A percentile compares a stretch with the other conserved stretches of the same genome.
Evolutionary conservation across 2,888 invertebrate species (phyloP).

Genomic region (Nezara viridula): DNA sequence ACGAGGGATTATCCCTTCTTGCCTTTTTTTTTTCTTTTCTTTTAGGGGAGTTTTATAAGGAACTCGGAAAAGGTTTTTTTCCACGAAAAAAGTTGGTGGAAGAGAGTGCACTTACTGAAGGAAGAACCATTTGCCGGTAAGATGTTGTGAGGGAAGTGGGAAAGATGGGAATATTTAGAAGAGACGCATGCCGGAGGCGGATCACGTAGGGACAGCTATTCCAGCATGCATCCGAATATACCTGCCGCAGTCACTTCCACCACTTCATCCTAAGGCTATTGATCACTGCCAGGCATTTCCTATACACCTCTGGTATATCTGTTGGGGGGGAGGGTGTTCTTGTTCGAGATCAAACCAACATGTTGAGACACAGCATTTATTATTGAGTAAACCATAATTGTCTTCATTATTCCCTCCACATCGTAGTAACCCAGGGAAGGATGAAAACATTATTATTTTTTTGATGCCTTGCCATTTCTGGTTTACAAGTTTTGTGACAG

Average conservation of each 20-base stretch:
- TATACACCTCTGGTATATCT: not conserved
- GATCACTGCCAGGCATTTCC: not conserved
- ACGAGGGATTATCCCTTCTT: conserved; percentile 30
- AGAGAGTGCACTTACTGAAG: conserved; percentile 41
- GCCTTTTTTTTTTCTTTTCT: not conserved
- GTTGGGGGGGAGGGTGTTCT: not conserved
- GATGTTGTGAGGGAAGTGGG: conserved; percentile 30
- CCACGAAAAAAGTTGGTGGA: not conserved
- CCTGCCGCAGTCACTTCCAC: conserved; percentile 36
- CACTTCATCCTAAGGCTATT: conserved; percentile 23
- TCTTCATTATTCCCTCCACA: too few relatives aligned
- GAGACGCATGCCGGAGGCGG: conserved; percentile 32
- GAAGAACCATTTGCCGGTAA: conserved; percentile 43
- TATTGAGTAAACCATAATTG: not conserved
- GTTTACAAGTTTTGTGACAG: too few relatives aligned
- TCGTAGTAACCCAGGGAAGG: too few relatives aligned
- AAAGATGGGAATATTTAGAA: conserved; percentile 36
- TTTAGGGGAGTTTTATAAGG: conserved; percentile 39
- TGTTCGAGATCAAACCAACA: not conserved
- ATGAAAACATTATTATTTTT: too few relatives aligned
- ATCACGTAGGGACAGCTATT: conserved; percentile 38
- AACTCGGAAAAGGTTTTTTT: conserved; percentile 16
- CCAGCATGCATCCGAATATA: conserved; percentile 37
- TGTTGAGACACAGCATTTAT: not conserved
- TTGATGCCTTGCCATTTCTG: too few relatives aligned